Evolutionary conservation across 2,888 invertebrate genomes (phyloP).

Genomic region (Lithophane leautieri): DNA sequence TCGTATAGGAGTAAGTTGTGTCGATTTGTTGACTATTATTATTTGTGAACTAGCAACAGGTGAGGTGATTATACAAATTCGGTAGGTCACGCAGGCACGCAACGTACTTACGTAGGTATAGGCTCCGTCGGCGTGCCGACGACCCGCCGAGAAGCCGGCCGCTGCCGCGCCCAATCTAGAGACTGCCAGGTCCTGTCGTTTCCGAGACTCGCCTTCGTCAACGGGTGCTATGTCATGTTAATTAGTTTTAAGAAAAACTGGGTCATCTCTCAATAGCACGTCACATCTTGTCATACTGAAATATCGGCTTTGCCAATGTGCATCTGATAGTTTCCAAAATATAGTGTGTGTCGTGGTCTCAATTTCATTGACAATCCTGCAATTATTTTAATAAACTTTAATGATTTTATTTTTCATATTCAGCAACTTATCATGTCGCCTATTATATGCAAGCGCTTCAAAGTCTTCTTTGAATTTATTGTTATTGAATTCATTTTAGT

Average conservation of each 20-base stretch:
- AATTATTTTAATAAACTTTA: conserved; percentile 1
- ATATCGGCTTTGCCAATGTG: conserved; percentile 30
- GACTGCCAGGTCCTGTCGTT: conserved; percentile 29
- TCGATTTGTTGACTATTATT: conserved; percentile 65
- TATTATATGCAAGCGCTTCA: conserved; percentile 3
- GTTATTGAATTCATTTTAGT: neutral
- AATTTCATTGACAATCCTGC: conserved; percentile 1
- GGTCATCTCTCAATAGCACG: conserved; percentile 53
- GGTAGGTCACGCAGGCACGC: conserved; percentile 72
- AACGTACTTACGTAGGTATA: conserved; percentile 29
- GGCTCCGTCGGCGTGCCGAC: conserved; percentile 32
- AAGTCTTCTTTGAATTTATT: conserved; percentile 6
- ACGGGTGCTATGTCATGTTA: conserved; percentile 37
- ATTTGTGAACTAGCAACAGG: conserved; percentile 75
- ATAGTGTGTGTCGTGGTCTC: neutral
- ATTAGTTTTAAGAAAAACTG: conserved; percentile 50
- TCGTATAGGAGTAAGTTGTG: conserved; percentile 53
- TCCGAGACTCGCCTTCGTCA: conserved; percentile 32
- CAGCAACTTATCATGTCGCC: neutral
- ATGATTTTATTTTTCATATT: neutral
- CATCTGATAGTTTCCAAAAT: conserved; percentile 13
- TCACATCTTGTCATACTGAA: conserved; percentile 25
- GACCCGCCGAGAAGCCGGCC: conserved; percentile 35
- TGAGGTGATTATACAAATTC: conserved; percentile 73
- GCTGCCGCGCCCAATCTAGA: conserved; percentile 47